Evolutionary conservation across 2,113 vertebrate genomes (phyloP), one percentile per base, ranked within the genome.

Genomic region (Narcine bancroftii): DNA sequence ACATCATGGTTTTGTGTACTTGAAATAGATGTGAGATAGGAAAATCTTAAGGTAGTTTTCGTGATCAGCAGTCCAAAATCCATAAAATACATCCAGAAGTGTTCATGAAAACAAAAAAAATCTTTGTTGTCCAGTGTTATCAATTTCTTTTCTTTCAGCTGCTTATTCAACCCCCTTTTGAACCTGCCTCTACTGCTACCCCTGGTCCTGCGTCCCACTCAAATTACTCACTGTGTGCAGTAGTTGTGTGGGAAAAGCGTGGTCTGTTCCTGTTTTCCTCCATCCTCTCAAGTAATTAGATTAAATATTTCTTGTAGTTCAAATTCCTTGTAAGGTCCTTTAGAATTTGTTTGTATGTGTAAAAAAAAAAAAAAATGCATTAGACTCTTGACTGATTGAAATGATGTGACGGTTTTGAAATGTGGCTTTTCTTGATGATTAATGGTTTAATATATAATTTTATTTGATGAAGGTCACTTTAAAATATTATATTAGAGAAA

Each of bases 391-490:
- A 91, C n/a, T 69, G 65, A 91, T 91, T 5, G 63, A 91, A 91
- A 71, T 91, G 65, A 66, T 42, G 89, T 91, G 89, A 91, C 92
- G 93, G 92, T 85, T 92, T 94, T 93, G 93, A 94, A 93, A 93
- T 93, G 94, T 94, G 94, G 92, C 94, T 94, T 93, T 92, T 92
- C 93, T 93, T 15, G 29, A 65, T 91, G 92, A 93, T 92, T 94
- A 93, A 93, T 93, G 39, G n/a, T 94, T 94, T 93, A 93, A 92
- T 77, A 33, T 91, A 69, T 33, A 36, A 93, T 92, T 91, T 87
- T 13, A 47, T 93, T 0, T 81, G 92, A n/a, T 26, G 39, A 94
- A 95, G 94, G 94, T 94, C 94, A 94, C 66, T 93, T 91, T 93
- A 93, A 93, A 94, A 93, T 93, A 92, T 91, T 79, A 83, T 26